phyloP scores from a whole-genome alignment of 53 echinoderm and acorn worm species.

The Apostichopus leukothele region DNA sequence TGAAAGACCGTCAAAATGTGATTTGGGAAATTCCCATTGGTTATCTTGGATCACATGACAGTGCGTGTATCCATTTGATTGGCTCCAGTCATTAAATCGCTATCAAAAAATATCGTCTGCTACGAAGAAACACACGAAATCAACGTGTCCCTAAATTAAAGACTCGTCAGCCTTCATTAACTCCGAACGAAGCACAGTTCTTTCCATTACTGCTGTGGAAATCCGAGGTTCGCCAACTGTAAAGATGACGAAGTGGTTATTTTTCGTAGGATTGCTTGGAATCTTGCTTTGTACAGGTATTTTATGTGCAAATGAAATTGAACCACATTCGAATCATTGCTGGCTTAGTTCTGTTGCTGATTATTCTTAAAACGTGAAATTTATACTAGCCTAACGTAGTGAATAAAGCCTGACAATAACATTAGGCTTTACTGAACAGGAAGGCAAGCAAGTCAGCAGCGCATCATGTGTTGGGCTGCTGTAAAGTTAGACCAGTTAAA shows the following conservation, averaged over 20 bases:
- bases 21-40: slow-evolving; percentile 18
- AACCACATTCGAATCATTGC: no score
- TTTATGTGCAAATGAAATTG: neutral
- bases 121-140: slow-evolving; percentile 1
- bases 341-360: no score
- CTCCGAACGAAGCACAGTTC: neutral
- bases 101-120: slow-evolving; percentile 1
- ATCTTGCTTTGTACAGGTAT: neutral
- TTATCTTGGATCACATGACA: neutral
- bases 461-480: no score
- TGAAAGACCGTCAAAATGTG: neutral
- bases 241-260: slow-evolving; percentile 4
- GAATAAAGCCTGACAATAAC: no score
- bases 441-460: no score
- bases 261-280: slow-evolving; percentile 11
- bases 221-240: neutral
- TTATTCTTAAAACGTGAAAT: no score
- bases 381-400: no score
- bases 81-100: neutral
- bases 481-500: no score
- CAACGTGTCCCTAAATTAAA: slow-evolving; percentile 5
- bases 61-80: neutral
- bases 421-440: no score
- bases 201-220: neutral
- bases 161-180: slow-evolving; percentile 10